Evolutionary conservation across 2,797 vertebrate genomes (phyloP).

Genomic region (Onychomys arenicola): DNA sequence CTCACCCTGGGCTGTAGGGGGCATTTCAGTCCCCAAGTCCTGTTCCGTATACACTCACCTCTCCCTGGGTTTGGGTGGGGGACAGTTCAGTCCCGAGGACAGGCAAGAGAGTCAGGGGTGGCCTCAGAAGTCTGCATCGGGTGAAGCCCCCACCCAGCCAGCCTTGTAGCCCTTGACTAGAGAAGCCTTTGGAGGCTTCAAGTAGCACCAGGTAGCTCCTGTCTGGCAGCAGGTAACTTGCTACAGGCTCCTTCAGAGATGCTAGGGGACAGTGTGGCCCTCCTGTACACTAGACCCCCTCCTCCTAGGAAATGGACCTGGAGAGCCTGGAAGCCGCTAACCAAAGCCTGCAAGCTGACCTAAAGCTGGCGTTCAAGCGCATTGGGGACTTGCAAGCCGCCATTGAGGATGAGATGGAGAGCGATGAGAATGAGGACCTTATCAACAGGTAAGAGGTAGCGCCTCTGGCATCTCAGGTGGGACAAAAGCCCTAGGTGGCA

Average conservation of each 20-base stretch:
- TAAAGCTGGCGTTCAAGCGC: constrained; percentile 98
- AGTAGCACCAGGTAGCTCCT: not conserved
- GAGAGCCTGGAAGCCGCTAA: constrained; percentile 98
- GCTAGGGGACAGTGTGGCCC: not conserved
- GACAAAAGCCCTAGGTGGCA: constrained; percentile 11
- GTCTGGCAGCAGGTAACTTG: not conserved
- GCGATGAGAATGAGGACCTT: constrained; percentile 97
- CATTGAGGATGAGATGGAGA: constrained; percentile 99
- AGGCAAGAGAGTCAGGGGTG: not conserved
- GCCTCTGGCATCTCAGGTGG: not conserved
- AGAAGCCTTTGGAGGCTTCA: not conserved
- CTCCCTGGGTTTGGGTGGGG: not conserved
- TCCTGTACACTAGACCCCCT: not conserved
- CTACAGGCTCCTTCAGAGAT: not conserved
- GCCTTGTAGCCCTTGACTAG: not conserved
- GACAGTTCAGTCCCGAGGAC: not conserved
- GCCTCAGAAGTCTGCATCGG: not conserved
- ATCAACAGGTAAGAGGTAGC: constrained; percentile 94
- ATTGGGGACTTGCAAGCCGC: constrained; percentile 98
- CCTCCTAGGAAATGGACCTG: constrained; percentile 96
- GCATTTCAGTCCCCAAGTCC: not conserved
- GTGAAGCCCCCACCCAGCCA: not conserved
- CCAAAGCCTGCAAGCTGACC: constrained; percentile 97
- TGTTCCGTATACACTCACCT: not conserved
- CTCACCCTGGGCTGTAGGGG: not conserved